Evolutionary conservation across 2,113 vertebrate genomes (phyloP).

Genomic region (Oenanthe melanoleuca): DNA sequence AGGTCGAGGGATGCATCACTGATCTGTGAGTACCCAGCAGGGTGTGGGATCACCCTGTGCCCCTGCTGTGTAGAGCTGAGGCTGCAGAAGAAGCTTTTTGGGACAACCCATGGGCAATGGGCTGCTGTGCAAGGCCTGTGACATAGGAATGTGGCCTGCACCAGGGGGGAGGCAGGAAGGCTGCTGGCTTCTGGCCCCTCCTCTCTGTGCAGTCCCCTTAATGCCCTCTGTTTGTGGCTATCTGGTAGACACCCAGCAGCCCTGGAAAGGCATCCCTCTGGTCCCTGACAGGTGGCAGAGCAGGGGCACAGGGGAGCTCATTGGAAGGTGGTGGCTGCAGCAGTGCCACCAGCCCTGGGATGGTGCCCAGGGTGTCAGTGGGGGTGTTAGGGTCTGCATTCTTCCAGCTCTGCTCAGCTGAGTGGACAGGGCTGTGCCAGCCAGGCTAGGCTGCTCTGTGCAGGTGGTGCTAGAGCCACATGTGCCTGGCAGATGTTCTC

Average conservation of each 20-base stretch:
- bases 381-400: neutral
- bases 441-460: neutral
- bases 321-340: neutral
- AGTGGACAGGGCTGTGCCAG: neutral
- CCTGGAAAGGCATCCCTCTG: neutral
- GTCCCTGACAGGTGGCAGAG: neutral
- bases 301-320: rapidly evolving
- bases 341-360: neutral
- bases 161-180: neutral
- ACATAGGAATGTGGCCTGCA: neutral
- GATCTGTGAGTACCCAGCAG: neutral
- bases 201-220: neutral
- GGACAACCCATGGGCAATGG: neutral
- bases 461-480: neutral
- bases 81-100: neutral
- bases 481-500: neutral
- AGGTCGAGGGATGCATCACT: neutral
- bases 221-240: neutral
- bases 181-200: neutral
- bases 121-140: neutral
- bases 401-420: neutral
- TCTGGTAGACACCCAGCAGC: neutral
- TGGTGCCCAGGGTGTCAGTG: neutral
- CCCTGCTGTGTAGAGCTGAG: neutral
- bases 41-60: neutral